phyloP scores from a whole-genome alignment of 2,797 vertebrate genomes.

The Bradypodion pumilum region DNA sequence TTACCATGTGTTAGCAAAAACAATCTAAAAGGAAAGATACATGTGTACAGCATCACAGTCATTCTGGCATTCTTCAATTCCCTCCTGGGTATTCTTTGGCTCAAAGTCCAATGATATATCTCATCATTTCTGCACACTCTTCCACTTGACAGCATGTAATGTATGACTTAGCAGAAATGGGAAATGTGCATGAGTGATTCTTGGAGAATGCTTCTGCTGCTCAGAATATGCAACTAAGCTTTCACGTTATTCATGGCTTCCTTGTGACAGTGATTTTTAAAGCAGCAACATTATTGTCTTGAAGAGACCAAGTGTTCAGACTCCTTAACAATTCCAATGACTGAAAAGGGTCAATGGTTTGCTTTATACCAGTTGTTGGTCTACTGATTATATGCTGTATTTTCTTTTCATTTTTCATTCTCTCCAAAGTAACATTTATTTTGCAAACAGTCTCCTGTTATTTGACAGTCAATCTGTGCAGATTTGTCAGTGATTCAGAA shows the following conservation, averaged over 20 bases:
- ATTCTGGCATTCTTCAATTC: neutral
- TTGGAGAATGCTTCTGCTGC: constrained; percentile 15
- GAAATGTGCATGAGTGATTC: neutral
- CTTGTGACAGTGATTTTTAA: constrained; percentile 2
- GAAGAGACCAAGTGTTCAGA: neutral
- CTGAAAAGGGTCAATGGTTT: constrained; percentile 8
- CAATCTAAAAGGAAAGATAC: constrained; percentile 16
- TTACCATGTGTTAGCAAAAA: constrained; percentile 1
- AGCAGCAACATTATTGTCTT: neutral
- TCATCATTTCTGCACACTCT: neutral
- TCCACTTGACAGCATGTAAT: constrained; percentile 10
- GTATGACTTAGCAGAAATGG: neutral
- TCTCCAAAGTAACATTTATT: neutral
- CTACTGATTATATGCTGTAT: neutral
- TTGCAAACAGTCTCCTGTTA: constrained; percentile 6
- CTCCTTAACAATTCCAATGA: neutral
- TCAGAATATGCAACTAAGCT: neutral
- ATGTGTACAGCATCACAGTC: neutral
- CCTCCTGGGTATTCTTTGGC: neutral
- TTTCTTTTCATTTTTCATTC: neutral
- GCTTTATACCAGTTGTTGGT: neutral
- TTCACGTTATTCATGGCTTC: constrained; percentile 20
- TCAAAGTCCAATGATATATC: neutral
- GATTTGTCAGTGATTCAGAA: constrained; percentile 11
- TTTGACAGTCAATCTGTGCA: constrained; percentile 10